A percentile compares a stretch with the other conserved stretches of the same genome.
These are phyloP conservation scores for Elysia chlorotica DNA, from an alignment of 1,140 invertebrate genomes.

Conservation along the genomic window DNA sequence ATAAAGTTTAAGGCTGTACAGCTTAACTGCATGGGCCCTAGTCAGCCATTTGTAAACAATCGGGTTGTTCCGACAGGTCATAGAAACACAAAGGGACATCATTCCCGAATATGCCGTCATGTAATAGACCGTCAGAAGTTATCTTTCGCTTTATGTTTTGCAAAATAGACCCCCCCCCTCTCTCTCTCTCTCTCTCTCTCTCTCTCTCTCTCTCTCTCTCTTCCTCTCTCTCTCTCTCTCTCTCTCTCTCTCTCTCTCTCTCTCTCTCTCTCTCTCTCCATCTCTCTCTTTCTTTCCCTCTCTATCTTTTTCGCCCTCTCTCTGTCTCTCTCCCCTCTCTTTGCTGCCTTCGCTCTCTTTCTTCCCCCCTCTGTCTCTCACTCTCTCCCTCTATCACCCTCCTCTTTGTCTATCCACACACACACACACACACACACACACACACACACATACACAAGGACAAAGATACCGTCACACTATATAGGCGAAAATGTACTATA, in stretches of 20 bases:
- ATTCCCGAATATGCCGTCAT: background rate
- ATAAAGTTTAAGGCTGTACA: too few relatives aligned
- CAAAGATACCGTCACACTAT: too few relatives aligned
- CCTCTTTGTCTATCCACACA: too few relatives aligned
- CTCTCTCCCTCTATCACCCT: background rate
- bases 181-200: background rate
- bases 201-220: constrained; percentile 8
- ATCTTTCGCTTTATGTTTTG: background rate
- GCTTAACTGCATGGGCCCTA: too few relatives aligned
- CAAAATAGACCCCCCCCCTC: background rate
- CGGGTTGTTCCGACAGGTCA: background rate
- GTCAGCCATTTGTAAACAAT: too few relatives aligned
- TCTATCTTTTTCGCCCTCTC: background rate
- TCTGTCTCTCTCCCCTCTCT: background rate
- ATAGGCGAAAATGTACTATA: too few relatives aligned
- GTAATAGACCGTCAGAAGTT: background rate
- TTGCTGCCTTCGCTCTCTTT: background rate
- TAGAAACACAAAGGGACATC: background rate
- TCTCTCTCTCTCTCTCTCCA: background rate
- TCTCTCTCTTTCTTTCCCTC: background rate
- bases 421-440: too few relatives aligned
- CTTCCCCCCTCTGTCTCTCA: background rate
- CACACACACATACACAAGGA: too few relatives aligned
- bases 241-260: background rate
- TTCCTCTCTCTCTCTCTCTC: background rate